Conservation (phyloP, 1,140 invertebrate genomes). For the Thaumatotibia leucotreta region DNA sequence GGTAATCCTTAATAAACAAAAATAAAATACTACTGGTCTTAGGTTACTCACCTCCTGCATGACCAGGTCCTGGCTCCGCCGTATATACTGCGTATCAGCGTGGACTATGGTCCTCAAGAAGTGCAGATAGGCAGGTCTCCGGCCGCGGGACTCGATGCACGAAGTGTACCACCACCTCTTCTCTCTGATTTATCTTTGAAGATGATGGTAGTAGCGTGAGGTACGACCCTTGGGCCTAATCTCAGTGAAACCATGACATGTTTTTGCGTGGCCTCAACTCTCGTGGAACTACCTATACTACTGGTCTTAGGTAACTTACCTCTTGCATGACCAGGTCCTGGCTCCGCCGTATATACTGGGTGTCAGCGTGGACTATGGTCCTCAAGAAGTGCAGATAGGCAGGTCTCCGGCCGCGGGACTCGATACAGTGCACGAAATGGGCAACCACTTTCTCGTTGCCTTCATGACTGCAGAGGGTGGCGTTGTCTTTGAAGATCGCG, state of each 20-base stretch:
- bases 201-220: too few relatives aligned
- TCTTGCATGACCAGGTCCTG: slow-evolving; percentile 99
- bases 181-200: too few relatives aligned
- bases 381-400: slow-evolving; percentile 98
- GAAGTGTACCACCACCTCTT: too few relatives aligned
- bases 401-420: slow-evolving; percentile 95
- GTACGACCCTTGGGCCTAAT: too few relatives aligned
- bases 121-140: slow-evolving; percentile 96
- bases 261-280: too few relatives aligned
- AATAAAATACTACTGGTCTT: too few relatives aligned
- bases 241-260: too few relatives aligned
- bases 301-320: too few relatives aligned
- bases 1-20: too few relatives aligned
- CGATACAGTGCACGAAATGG: slow-evolving; percentile 98
- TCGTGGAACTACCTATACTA: too few relatives aligned
- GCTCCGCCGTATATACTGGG: slow-evolving; percentile 95
- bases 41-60: slow-evolving; percentile 94
- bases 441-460: slow-evolving; percentile 97
- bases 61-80: too few relatives aligned
- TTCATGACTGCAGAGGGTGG: slow-evolving; percentile 92
- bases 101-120: slow-evolving; percentile 98
- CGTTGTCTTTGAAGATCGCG: slow-evolving; percentile 97
- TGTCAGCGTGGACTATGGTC: slow-evolving; percentile 97
- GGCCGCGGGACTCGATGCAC: slow-evolving; percentile 93
- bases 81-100: slow-evolving; percentile 96